These are phyloP conservation scores for Stenopsyche tienmushanensis DNA, from an alignment of 1,140 invertebrate genomes.

Conservation along the genomic window DNA sequence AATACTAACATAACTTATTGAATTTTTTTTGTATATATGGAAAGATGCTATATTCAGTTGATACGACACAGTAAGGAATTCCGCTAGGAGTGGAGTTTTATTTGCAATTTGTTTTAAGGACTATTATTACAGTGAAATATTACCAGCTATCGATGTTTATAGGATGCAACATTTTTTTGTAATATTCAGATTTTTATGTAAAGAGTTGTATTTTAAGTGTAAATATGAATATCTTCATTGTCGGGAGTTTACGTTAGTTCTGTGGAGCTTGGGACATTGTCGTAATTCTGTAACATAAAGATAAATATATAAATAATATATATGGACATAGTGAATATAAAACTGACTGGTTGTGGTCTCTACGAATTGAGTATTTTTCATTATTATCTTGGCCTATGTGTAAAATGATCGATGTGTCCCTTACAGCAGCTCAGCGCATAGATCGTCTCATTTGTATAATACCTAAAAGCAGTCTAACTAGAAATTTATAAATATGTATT, in stretches of 20 bases:
- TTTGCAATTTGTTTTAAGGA: constrained; percentile 4
- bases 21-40: no score
- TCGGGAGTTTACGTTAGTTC: background rate
- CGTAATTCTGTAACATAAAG: background rate
- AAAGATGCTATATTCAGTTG: no score
- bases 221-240: background rate
- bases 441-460: constrained; percentile 31
- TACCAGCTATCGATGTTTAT: constrained; percentile 25
- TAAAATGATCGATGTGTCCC: constrained; percentile 14
- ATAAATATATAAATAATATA: constrained; percentile 17
- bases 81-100: no score
- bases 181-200: background rate
- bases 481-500: constrained; percentile 39
- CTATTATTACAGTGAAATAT: constrained; percentile 25
- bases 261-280: background rate
- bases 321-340: constrained; percentile 9
- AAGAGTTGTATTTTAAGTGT: background rate
- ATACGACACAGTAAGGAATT: no score
- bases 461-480: constrained; percentile 22
- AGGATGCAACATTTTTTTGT: background rate
- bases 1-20: no score
- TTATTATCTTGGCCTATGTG: constrained; percentile 19
- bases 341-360: constrained; percentile 28
- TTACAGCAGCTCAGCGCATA: constrained; percentile 24
- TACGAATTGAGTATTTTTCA: constrained; percentile 21